These are phyloP conservation scores for Oxygymnocypris stewartii DNA, from an alignment of 2,113 vertebrate species.

Conservation along the genomic window DNA sequence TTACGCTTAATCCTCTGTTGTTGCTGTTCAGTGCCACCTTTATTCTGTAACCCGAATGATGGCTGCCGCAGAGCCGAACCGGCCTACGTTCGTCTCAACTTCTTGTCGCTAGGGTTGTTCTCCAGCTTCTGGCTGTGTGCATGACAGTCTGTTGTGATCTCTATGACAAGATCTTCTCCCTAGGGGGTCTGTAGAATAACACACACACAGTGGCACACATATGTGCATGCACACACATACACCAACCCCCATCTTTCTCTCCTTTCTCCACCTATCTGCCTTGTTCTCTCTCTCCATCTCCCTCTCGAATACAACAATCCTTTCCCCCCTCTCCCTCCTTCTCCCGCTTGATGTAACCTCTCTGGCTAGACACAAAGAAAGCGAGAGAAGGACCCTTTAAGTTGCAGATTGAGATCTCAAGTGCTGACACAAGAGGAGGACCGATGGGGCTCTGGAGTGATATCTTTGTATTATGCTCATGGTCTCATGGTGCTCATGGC, in stretches of 20 bases:
- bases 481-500: constrained; percentile 55
- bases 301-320: constrained; percentile 53
- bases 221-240: constrained; percentile 21
- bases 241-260: constrained; percentile 57
- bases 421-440: constrained; percentile 59
- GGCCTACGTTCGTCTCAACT: constrained; percentile 61
- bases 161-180: constrained; percentile 70
- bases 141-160: constrained; percentile 77
- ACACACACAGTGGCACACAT: constrained; percentile 51
- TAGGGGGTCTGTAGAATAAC: constrained; percentile 58
- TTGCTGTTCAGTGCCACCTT: constrained; percentile 34
- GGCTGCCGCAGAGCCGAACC: constrained; percentile 51
- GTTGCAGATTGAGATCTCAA: constrained; percentile 66
- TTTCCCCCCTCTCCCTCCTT: constrained; percentile 16
- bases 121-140: constrained; percentile 65
- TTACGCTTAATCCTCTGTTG: constrained; percentile 53
- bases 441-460: constrained; percentile 50
- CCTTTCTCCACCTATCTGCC: constrained; percentile 47
- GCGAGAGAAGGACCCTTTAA: constrained; percentile 62
- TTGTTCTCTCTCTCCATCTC: constrained; percentile 52
- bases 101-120: constrained; percentile 51
- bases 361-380: constrained; percentile 59
- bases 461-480: constrained; percentile 58
- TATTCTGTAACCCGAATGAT: constrained; percentile 47
- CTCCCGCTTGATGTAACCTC: constrained; percentile 58